These are phyloP conservation scores for Polyodon spathula DNA, from an alignment of 2,113 vertebrate species.

Conservation along the genomic window DNA sequence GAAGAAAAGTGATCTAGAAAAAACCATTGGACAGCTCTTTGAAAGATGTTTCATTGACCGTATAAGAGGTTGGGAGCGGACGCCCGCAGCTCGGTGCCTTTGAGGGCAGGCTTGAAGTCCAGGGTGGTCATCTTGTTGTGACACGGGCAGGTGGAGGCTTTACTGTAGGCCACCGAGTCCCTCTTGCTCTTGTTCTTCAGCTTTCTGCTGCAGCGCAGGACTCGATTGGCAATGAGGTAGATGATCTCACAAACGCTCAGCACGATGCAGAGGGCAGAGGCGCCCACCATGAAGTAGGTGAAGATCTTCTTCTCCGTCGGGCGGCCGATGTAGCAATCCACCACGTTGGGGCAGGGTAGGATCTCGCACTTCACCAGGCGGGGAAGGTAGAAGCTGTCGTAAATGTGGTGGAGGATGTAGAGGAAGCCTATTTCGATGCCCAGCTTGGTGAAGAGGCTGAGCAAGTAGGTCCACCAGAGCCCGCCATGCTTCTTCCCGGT, in stretches of 20 bases:
- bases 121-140: constrained; percentile 35
- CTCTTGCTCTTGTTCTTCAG: constrained; percentile 11
- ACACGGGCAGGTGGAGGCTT: constrained; percentile 53
- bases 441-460: constrained; percentile 67
- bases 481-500: constrained; percentile 64
- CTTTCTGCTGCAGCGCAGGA: constrained; percentile 14
- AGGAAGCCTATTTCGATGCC: constrained; percentile 59
- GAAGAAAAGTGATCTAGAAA: too few species aligned
- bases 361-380: constrained; percentile 58
- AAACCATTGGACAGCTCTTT: too few species aligned
- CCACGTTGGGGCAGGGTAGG: constrained; percentile 56
- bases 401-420: constrained; percentile 61
- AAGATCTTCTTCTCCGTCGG: constrained; percentile 68
- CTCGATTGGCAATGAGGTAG: constrained; percentile 62
- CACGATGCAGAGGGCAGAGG: constrained; percentile 59
- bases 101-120: constrained; percentile 12
- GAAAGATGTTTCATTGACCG: background rate
- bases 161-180: constrained; percentile 38
- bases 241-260: constrained; percentile 64
- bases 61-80: constrained; percentile 38
- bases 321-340: constrained; percentile 68
- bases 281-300: constrained; percentile 70
- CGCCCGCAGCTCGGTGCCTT: constrained; percentile 17
- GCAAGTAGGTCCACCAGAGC: constrained; percentile 69
- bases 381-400: constrained; percentile 59